Percentiles rank a stretch among this genome's conserved stretches.
These are phyloP conservation scores for Mus spicilegus DNA, from an alignment of 2,113 vertebrate species.

Conservation along the genomic window DNA sequence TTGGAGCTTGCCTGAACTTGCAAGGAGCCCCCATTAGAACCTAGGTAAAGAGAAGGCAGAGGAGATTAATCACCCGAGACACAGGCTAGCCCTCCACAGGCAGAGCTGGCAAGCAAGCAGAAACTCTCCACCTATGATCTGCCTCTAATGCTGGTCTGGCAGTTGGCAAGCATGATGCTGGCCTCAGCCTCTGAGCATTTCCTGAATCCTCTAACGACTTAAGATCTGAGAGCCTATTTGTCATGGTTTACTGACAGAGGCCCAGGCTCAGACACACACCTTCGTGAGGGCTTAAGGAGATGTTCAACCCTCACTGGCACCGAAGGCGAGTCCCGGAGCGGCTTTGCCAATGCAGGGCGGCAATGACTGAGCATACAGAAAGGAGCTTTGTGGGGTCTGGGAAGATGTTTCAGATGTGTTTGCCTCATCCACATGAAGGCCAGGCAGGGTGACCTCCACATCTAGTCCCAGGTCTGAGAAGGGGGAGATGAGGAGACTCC, in stretches of 20 bases:
- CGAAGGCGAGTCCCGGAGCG: fast-evolving
- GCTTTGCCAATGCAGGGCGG: background rate
- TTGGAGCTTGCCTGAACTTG: background rate
- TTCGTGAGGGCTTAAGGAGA: too few relatives aligned
- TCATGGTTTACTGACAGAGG: background rate
- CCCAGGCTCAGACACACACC: background rate
- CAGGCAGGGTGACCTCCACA: background rate
- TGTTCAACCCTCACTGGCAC: background rate
- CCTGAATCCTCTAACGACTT: background rate
- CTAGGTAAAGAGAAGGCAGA: background rate
- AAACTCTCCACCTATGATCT: fast-evolving
- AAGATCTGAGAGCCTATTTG: fast-evolving
- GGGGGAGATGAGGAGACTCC: background rate
- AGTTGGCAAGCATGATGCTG: background rate
- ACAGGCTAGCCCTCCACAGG: background rate
- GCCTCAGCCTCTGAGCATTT: background rate
- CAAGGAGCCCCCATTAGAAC: background rate
- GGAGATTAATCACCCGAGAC: background rate
- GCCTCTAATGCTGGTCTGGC: background rate
- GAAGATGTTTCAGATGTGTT: background rate
- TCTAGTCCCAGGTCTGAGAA: background rate
- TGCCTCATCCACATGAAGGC: background rate
- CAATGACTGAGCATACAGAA: too few relatives aligned
- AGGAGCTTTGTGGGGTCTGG: too few relatives aligned
- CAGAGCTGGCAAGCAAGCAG: fast-evolving